Percentiles rank a stretch among this genome's conserved stretches.
Evolutionary conservation across 2,888 invertebrate genomes (phyloP).

Genomic region (Cryptosula pallasiana): DNA sequence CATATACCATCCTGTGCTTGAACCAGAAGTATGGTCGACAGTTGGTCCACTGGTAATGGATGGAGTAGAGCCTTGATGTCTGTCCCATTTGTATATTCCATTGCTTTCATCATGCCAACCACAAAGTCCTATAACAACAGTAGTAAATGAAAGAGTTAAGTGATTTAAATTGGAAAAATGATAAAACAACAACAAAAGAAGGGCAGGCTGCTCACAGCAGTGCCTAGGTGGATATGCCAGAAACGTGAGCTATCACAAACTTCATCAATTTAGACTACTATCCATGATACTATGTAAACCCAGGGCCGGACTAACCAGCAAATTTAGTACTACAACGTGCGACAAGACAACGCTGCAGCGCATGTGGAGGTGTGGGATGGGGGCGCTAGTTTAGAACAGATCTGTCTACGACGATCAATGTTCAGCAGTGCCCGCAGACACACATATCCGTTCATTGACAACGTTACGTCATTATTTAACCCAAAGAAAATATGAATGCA

Average conservation of each 20-base stretch:
- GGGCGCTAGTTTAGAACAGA: constrained; percentile 21
- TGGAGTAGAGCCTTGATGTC: constrained; percentile 24
- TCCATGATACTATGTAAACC: constrained; percentile 23
- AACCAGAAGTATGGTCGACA: constrained; percentile 26
- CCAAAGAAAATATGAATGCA: no score
- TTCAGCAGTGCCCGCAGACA: constrained; percentile 24
- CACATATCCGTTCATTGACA: constrained; percentile 19
- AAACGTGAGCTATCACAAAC: constrained; percentile 22
- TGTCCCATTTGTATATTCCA: constrained; percentile 32
- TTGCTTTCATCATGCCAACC: constrained; percentile 42
- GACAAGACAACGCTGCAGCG: constrained; percentile 19
- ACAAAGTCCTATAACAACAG: constrained; percentile 32
- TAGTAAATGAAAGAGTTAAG: background rate
- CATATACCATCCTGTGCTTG: constrained; percentile 25
- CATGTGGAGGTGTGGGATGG: constrained; percentile 13
- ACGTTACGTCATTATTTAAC: background rate
- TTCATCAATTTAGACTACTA: constrained; percentile 23
- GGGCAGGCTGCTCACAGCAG: constrained; percentile 20
- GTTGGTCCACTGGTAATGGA: constrained; percentile 25
- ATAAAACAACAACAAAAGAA: no score
- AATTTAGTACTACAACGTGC: constrained; percentile 21
- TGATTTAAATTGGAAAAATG: no score
- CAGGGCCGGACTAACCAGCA: background rate
- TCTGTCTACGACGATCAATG: constrained; percentile 20
- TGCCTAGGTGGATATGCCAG: constrained; percentile 21